Conservation (phyloP, 2,113 vertebrate genomes). For the Muntiacus reevesi region DNA sequence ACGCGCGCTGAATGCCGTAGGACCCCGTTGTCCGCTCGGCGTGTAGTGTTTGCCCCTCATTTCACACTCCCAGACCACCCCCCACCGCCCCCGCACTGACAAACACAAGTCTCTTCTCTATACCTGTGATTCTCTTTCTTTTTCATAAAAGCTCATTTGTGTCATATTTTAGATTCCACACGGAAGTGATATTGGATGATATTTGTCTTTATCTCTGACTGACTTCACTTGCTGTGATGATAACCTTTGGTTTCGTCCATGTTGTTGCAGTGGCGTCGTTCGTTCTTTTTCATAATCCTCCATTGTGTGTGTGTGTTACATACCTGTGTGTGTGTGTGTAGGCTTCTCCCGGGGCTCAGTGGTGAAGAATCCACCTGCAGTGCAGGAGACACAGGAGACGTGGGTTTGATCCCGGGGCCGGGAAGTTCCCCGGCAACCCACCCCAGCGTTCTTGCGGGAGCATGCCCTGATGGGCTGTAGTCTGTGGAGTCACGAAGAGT, state of each 20-base stretch:
- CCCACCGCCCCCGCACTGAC: not conserved
- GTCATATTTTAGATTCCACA: not conserved
- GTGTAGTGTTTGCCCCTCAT: accelerated
- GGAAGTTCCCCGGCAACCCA: not conserved
- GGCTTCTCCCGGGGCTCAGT: not conserved
- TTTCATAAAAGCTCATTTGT: not conserved
- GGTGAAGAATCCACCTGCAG: not conserved
- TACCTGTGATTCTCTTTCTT: not conserved
- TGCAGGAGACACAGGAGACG: not conserved
- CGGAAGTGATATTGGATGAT: not conserved
- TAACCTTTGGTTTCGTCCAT: too few species aligned
- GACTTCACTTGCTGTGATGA: not conserved
- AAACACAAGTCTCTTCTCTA: not conserved
- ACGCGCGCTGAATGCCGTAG: accelerated
- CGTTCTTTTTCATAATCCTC: not conserved
- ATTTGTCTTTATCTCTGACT: not conserved
- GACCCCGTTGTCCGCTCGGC: too few species aligned
- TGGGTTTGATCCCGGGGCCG: not conserved
- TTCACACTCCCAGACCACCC: not conserved
- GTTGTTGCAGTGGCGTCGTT: not conserved
- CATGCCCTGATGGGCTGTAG: accelerated
- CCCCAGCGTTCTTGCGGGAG: not conserved
- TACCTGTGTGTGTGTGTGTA: accelerated
- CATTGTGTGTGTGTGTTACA: not conserved
- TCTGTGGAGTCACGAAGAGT: not conserved